Evolutionary conservation across 2,888 invertebrate genomes (phyloP).

Genomic region (Microplitis manilae): DNA sequence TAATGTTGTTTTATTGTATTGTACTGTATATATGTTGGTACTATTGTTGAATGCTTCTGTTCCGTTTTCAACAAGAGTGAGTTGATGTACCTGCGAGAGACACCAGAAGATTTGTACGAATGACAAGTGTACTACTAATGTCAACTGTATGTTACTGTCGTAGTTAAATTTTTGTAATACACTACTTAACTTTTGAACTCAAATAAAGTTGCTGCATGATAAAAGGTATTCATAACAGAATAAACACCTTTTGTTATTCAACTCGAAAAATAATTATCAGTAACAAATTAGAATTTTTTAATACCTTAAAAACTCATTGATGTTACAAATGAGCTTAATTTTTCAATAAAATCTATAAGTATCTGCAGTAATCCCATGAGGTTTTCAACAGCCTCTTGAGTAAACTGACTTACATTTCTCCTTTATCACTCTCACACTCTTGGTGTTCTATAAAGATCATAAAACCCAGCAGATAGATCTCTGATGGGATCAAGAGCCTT

Average conservation of each 20-base stretch:
- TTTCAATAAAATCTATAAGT: constrained; percentile 20
- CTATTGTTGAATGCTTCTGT: neutral
- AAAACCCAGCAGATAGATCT: neutral
- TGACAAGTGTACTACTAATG: neutral
- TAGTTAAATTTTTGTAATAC: neutral
- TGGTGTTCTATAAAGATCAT: constrained; percentile 4
- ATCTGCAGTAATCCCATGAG: constrained; percentile 19
- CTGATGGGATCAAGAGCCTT: neutral
- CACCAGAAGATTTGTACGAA: neutral
- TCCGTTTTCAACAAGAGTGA: neutral
- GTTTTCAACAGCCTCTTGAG: constrained; percentile 24
- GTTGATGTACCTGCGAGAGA: neutral
- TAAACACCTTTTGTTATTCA: no score
- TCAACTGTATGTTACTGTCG: neutral
- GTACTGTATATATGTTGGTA: neutral
- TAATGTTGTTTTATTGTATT: constrained; percentile 11
- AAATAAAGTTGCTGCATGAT: neutral
- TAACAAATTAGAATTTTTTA: no score
- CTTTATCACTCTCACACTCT: neutral
- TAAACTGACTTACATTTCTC: constrained; percentile 7
- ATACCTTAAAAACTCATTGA: neutral
- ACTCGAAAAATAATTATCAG: no score
- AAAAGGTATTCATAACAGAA: no score
- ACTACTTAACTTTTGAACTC: neutral
- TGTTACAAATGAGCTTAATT: constrained; percentile 21